These are phyloP conservation scores for Trachelus troglodyta DNA, from an alignment of 2,888 invertebrate species.

Conservation along the genomic window DNA sequence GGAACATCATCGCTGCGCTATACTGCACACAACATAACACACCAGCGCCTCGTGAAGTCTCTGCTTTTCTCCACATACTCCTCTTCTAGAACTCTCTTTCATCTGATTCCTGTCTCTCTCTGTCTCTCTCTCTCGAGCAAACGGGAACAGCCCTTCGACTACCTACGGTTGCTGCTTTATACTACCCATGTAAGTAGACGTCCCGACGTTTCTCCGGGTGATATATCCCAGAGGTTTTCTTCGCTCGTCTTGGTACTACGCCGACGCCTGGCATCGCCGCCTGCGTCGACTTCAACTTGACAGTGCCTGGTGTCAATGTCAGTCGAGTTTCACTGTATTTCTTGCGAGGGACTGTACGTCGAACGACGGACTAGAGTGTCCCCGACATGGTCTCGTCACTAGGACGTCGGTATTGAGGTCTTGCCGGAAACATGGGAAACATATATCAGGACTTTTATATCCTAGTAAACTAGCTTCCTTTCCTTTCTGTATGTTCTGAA, in stretches of 20 bases:
- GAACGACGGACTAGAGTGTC: background rate
- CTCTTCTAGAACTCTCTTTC: slow-evolving; percentile 4
- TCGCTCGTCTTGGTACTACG: background rate
- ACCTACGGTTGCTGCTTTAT: background rate
- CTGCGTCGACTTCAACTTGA: background rate
- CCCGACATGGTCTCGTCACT: background rate
- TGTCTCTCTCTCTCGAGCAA: background rate
- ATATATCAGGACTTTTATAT: background rate
- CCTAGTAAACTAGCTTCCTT: background rate
- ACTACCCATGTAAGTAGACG: background rate
- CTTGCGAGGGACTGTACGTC: background rate
- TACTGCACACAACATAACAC: slow-evolving; percentile 32
- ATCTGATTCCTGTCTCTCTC: background rate
- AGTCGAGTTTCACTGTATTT: background rate
- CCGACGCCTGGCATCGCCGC: background rate
- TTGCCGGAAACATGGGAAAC: background rate
- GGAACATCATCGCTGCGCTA: slow-evolving; percentile 19
- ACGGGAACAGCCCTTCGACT: background rate
- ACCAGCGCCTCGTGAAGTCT: slow-evolving; percentile 20
- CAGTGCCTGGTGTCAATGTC: background rate
- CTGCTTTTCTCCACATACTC: background rate
- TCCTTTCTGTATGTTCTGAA: background rate
- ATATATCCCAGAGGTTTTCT: background rate
- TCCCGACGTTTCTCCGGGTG: background rate
- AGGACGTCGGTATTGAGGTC: background rate